These are phyloP conservation scores for Odontamblyopus rebecca DNA, from an alignment of 2,797 vertebrate genomes.

Conservation along the genomic window DNA sequence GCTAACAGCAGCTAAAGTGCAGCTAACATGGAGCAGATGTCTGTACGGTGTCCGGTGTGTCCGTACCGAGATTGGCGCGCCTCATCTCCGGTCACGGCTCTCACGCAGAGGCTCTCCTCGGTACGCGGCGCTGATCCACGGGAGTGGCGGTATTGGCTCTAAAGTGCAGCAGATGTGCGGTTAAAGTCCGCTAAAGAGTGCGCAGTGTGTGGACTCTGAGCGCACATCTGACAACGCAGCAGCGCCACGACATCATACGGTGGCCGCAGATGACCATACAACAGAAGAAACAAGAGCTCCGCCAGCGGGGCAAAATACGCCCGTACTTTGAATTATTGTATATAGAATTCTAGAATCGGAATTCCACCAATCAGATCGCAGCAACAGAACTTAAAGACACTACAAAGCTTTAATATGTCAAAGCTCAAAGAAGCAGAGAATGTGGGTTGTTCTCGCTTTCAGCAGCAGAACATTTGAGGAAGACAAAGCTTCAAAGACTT, in stretches of 20 bases:
- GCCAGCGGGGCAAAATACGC: too few relatives aligned
- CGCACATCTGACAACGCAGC: not conserved
- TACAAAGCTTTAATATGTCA: too few relatives aligned
- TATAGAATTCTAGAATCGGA: too few relatives aligned
- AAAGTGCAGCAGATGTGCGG: not conserved
- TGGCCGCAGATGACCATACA: slow-evolving; percentile 50
- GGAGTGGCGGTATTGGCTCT: not conserved
- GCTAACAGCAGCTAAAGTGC: not conserved
- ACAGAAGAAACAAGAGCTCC: not conserved
- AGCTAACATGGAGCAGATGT: slow-evolving; percentile 19
- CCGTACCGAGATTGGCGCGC: slow-evolving; percentile 76
- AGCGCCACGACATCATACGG: slow-evolving; percentile 80
- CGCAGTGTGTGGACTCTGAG: not conserved
- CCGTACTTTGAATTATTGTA: too few relatives aligned
- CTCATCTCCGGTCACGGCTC: slow-evolving; percentile 65
- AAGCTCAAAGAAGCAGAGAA: too few relatives aligned
- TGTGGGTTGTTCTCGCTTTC: too few relatives aligned
- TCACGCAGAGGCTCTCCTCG: not conserved
- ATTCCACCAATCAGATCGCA: too few relatives aligned
- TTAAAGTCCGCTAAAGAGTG: not conserved
- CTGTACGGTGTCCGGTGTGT: not conserved
- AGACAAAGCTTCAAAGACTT: too few relatives aligned
- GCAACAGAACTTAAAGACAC: too few relatives aligned
- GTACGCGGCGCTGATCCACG: not conserved
- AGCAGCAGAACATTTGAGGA: too few relatives aligned